These are phyloP conservation scores for Drepana arcuata DNA, from an alignment of 1,140 invertebrate genomes.

Conservation along the genomic window DNA sequence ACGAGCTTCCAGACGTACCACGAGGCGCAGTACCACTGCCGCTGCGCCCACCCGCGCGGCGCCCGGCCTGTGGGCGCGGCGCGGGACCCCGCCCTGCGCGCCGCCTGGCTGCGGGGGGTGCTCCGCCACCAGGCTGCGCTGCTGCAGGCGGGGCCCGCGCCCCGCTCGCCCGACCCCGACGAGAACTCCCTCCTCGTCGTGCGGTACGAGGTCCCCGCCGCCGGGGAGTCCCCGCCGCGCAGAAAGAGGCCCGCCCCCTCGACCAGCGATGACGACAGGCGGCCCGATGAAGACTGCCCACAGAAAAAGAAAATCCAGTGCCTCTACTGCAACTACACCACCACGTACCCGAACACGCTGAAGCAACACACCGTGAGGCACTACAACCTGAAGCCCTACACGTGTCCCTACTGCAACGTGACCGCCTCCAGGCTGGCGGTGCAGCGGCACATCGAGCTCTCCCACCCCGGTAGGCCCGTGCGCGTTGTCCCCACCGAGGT, in stretches of 20 bases:
- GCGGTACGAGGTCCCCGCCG: constrained; percentile 39
- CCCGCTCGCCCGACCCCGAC: constrained; percentile 10
- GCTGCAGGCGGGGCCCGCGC: constrained; percentile 46
- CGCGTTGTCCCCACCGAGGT: constrained; percentile 8
- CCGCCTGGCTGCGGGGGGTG: constrained; percentile 32
- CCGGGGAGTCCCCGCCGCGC: too few species aligned
- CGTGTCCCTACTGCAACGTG: constrained; percentile 29
- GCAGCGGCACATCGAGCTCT: constrained; percentile 9
- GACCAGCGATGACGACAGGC: not conserved
- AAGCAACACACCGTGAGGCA: constrained; percentile 31
- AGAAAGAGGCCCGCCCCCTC: too few species aligned
- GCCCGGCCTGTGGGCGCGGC: constrained; percentile 31
- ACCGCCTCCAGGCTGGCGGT: constrained; percentile 14
- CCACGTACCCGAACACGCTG: constrained; percentile 8
- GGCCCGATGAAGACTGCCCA: constrained; percentile 16
- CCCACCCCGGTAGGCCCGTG: constrained; percentile 9
- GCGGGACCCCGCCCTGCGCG: constrained; percentile 22
- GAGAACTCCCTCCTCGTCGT: constrained; percentile 51
- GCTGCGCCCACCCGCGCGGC: constrained; percentile 19
- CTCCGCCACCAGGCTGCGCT: constrained; percentile 31
- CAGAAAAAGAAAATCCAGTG: constrained; percentile 15
- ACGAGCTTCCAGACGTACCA: constrained; percentile 43
- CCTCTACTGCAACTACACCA: constrained; percentile 19
- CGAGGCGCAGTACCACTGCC: constrained; percentile 51
- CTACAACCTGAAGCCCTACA: constrained; percentile 29